These are phyloP conservation scores for Eudemis profundana DNA, from an alignment of 2,888 invertebrate genomes.

Conservation along the genomic window DNA sequence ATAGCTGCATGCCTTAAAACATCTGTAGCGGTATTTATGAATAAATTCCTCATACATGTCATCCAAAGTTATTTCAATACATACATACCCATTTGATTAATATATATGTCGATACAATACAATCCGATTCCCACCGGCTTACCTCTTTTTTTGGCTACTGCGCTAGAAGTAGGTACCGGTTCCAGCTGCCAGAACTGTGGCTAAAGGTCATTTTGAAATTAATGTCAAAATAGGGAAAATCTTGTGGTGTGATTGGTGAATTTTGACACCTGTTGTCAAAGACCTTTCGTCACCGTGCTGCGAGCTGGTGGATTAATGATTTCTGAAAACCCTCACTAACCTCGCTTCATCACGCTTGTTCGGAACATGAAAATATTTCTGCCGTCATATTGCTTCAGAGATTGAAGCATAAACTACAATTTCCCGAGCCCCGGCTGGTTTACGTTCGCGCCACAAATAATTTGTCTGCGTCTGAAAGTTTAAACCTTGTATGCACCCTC, in stretches of 20 bases:
- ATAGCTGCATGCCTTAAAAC: conserved; percentile 32
- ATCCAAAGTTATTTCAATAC: neutral
- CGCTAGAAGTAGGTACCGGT: no score
- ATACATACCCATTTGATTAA: neutral
- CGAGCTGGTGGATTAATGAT: no score
- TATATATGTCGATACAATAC: neutral
- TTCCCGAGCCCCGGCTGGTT: conserved; percentile 54
- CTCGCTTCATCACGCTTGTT: no score
- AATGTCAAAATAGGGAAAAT: no score
- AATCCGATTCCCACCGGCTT: no score
- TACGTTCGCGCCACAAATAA: conserved; percentile 56
- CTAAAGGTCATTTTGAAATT: no score
- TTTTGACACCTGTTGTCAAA: no score
- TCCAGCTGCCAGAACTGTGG: no score
- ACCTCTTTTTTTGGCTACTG: no score
- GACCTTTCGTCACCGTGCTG: no score
- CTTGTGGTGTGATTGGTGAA: no score
- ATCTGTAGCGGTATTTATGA: conserved; percentile 15
- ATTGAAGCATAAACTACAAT: conserved; percentile 45
- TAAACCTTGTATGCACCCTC: conserved; percentile 51
- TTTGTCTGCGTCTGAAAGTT: conserved; percentile 68
- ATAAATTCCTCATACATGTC: conserved; percentile 27
- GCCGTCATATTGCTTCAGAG: conserved; percentile 7
- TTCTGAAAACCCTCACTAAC: no score
- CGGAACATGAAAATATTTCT: neutral